These are phyloP conservation scores for Panthera leo DNA, from an alignment of 2,113 vertebrate species.

Conservation along the genomic window DNA sequence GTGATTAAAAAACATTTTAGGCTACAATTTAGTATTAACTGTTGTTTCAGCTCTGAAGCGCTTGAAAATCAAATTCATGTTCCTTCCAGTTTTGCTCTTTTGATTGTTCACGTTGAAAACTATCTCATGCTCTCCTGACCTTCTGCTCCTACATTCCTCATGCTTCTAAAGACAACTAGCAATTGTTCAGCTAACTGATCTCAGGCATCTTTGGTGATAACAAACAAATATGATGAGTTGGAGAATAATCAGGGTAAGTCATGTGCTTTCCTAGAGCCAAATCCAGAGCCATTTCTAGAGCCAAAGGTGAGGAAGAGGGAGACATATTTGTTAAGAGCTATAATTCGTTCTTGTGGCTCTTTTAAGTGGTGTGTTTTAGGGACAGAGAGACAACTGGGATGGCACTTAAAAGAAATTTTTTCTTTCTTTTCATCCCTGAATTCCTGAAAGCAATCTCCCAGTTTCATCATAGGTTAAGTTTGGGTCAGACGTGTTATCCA, in stretches of 20 bases:
- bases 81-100: conserved; percentile 66
- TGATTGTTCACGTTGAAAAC: conserved; percentile 68
- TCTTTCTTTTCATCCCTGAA: not conserved
- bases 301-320: not conserved
- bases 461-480: conserved; percentile 24
- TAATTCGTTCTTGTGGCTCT: not conserved
- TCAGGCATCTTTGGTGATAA: conserved; percentile 47
- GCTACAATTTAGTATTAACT: conserved; percentile 53
- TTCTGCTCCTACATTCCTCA: conserved; percentile 45
- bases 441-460: not conserved
- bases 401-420: not conserved
- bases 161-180: conserved; percentile 63
- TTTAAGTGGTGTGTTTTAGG: not conserved
- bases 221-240: not conserved
- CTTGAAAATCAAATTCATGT: conserved; percentile 63
- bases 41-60: conserved; percentile 68
- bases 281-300: not conserved
- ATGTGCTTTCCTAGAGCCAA: not conserved
- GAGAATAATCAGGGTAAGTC: not conserved
- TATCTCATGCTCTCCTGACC: conserved; percentile 22
- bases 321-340: not conserved
- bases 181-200: conserved; percentile 36
- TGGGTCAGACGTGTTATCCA: not conserved
- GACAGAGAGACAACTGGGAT: not conserved
- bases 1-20: conserved; percentile 63